These are phyloP conservation scores for Stenodera caucasica DNA, from an alignment of 2,888 invertebrate species.

Conservation along the genomic window DNA sequence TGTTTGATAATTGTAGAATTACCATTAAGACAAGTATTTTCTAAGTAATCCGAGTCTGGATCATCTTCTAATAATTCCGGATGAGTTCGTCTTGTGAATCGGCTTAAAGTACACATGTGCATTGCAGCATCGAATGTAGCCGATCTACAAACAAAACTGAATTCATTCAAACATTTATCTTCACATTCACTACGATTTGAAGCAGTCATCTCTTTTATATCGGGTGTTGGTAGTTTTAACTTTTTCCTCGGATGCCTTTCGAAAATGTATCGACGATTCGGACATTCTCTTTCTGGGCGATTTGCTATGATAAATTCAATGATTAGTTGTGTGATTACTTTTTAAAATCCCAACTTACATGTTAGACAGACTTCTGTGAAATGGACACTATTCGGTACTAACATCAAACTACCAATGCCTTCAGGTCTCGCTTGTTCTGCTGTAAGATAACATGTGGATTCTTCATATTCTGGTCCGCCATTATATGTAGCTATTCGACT, in stretches of 20 bases:
- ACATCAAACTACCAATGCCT: slow-evolving; percentile 85
- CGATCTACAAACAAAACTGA: slow-evolving; percentile 85
- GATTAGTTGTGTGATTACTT: slow-evolving; percentile 12
- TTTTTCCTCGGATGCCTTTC: slow-evolving; percentile 86
- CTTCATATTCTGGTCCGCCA: slow-evolving; percentile 80
- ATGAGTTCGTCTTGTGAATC: slow-evolving; percentile 83
- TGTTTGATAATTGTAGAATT: slow-evolving; percentile 39
- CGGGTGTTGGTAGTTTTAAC: slow-evolving; percentile 76
- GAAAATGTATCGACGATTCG: slow-evolving; percentile 84
- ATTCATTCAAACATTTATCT: slow-evolving; percentile 86
- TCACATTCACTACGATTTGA: slow-evolving; percentile 87
- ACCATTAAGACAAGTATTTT: slow-evolving; percentile 90
- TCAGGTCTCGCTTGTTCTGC: slow-evolving; percentile 85
- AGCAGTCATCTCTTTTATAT: slow-evolving; percentile 82
- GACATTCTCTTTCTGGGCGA: slow-evolving; percentile 85
- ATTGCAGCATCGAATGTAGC: slow-evolving; percentile 79
- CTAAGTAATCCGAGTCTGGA: slow-evolving; percentile 85
- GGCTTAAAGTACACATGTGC: slow-evolving; percentile 77
- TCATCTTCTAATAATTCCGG: slow-evolving; percentile 83
- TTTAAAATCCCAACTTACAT: slow-evolving; percentile 64
- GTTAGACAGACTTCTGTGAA: slow-evolving; percentile 88
- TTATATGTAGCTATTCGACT: slow-evolving; percentile 81
- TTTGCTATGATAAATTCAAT: slow-evolving; percentile 62
- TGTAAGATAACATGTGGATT: slow-evolving; percentile 84
- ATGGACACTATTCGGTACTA: slow-evolving; percentile 86